phyloP scores from a whole-genome alignment of 2,888 invertebrate species.

The Ochropacha duplaris region DNA sequence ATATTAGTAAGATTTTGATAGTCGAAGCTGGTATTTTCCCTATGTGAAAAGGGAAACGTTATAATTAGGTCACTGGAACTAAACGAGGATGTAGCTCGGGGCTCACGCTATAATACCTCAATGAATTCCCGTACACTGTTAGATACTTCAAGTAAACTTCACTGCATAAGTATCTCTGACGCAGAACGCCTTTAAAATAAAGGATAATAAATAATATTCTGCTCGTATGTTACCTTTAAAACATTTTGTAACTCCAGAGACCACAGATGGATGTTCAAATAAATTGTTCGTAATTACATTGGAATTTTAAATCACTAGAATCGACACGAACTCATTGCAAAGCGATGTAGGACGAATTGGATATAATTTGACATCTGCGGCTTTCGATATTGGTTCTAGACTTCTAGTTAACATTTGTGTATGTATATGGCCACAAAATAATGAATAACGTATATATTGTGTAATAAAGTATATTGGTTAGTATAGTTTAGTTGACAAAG shows the following conservation, averaged over 20 bases:
- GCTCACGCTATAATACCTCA: conserved; percentile 34
- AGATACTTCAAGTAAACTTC: background rate
- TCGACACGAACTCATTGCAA: background rate
- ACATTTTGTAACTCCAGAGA: background rate
- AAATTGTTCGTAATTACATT: background rate
- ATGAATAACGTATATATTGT: no score
- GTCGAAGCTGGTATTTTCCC: conserved; percentile 35
- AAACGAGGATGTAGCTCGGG: conserved; percentile 30
- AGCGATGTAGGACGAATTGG: background rate
- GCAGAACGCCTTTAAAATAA: conserved; percentile 10
- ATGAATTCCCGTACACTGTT: conserved; percentile 36
- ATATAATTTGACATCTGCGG: background rate
- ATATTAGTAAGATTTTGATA: background rate
- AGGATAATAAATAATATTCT: background rate
- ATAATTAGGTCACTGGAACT: conserved; percentile 67
- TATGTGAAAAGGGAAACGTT: conserved; percentile 35
- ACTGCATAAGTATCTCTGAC: conserved; percentile 7
- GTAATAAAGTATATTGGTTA: conserved; percentile 22
- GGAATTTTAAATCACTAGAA: conserved; percentile 1
- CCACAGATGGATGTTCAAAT: background rate
- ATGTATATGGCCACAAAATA: background rate
- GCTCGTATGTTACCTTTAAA: background rate
- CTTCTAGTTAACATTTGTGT: background rate
- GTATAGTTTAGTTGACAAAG: conserved; percentile 34
- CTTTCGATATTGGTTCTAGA: background rate